Conservation (phyloP, 1,140 invertebrate species). For the Heliconius hermathena region DNA sequence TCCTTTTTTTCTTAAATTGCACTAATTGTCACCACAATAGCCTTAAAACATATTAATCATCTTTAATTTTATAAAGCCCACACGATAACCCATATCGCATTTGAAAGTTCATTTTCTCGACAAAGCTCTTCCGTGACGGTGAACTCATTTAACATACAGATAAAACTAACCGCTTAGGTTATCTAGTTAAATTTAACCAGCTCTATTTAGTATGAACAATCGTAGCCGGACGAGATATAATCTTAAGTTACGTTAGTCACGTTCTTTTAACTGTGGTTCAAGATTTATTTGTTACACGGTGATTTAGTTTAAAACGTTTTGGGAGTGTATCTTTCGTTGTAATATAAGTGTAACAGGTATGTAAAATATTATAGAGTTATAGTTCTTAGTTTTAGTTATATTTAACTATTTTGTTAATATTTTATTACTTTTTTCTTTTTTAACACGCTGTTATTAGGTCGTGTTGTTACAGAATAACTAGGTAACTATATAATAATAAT, state of each 20-base stretch:
- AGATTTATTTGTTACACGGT: conserved; percentile 22
- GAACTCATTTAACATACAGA: conserved; percentile 48
- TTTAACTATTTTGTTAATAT: too few species aligned
- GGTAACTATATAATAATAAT: too few species aligned
- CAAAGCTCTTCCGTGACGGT: conserved; percentile 45
- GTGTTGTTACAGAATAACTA: too few species aligned
- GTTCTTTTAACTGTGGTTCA: conserved; percentile 46
- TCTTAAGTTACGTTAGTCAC: conserved; percentile 67
- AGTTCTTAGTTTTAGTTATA: background rate
- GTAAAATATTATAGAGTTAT: background rate
- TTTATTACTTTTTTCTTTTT: too few species aligned
- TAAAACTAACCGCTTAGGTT: conserved; percentile 55
- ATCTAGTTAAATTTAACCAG: conserved; percentile 49
- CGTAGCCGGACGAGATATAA: conserved; percentile 56
- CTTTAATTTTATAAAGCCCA: background rate
- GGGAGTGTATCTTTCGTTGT: background rate
- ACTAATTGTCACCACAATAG: too few species aligned
- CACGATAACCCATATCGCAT: conserved; percentile 34
- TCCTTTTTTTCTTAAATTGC: too few species aligned
- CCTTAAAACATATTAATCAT: too few species aligned
- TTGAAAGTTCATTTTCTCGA: conserved; percentile 43
- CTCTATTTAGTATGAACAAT: conserved; percentile 65
- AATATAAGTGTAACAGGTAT: background rate
- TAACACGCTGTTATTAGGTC: too few species aligned
- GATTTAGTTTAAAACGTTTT: conserved; percentile 13